Evolutionary conservation across 2,888 invertebrate genomes (phyloP), one percentile per base, ranked within the genome.

Genomic region (Archips crataeganus): DNA sequence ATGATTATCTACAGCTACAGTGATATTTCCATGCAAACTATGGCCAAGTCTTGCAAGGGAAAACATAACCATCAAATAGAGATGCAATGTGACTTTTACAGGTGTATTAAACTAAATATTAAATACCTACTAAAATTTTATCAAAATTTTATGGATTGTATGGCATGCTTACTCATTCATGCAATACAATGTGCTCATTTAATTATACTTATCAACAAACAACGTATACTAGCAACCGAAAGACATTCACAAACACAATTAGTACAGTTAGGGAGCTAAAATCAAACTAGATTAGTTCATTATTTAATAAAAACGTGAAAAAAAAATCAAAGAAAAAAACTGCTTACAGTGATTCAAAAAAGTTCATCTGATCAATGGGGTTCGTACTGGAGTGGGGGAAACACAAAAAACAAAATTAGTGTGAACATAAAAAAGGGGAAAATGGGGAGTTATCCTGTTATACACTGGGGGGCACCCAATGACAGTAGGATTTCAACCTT

Each of bases 281-380:
- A 73, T 39, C 66, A 71, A 77, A 77, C 74, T 75, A 78, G 76
- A 74, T 78, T 75, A 77, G 74, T 68, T 75, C 77, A 74, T 76
- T 76, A 74, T 69, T 74, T 13, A 49, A 51, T 73, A 63, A 75
- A 76, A 74, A 75, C 68, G 67, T 76, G 77, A 81, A 71, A 75
- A 79, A n/a, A 76, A 81, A 76, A 81, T 84, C 85, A 81, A 80
- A 82, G 79, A 81, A 82, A 82, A 90, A 88, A 86, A 76, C 85
- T 88, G 90, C 94, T 94, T 94, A 94, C 94, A 94, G 91, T 85
- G 94, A 93, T 83, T 94, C 94, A 92, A 94, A 94, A 94, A 94
- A 94, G 93, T 93, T 94, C 93, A 94, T 93, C 92, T 94, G 94
- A 93, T 94, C 94, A 89, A 93, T 90, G 86, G 94, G 94, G 93